Base-by-base conservation (phyloP, 2,797 vertebrate species). In the Xerus rutilus region DNA sequence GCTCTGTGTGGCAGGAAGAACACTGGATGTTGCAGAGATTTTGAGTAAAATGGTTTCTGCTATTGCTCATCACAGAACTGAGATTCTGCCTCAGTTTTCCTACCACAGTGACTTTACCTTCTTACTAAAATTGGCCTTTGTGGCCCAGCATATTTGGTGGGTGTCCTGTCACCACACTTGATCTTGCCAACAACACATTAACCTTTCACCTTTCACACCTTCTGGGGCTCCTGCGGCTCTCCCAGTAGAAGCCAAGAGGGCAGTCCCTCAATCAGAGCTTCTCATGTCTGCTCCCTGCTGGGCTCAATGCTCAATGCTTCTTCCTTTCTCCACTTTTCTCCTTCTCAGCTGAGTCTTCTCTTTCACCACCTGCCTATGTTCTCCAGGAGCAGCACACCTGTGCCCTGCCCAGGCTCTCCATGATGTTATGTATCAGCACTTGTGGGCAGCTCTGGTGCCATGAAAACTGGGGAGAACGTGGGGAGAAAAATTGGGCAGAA, bases 231-330 rank as follows among this genome's bases (percentile, higher is more conserved):
- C 49, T 87, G 2, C 23, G 10, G 21, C 4, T 85, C 39, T 62
- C 39, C 28, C 15, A 4, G 12, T 3, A 25, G 59, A 32, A 25
- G 39, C 49, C 1, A 0, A 8, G 0, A 30, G 30, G 3, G 20
- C 30, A 32, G 20, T 11, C 8, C 23, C 4, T 7, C 11, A 7
- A n/a, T 1, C 64, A 32, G 64, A 32, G 65, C 10, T 49, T 64
- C 70, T 59, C 23, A 4, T 1, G 0, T n/a, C 43, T 20, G 1
- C 52, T 32, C 30, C 39, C 28, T 54, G 15, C 43, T 10, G 43
- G 43, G 0, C 86, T 39, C 15, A 25, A 7, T 15, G 1, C 1
- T 54, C 35, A n/a, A n/a, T n/a, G n/a, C n/a, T 14, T 3, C 7
- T 47, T 2, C 4, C 9, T 15, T 45, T 23, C 47, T 35, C 45